These are phyloP conservation scores for Cynaeus angustus DNA, from an alignment of 2,888 invertebrate species.

Conservation along the genomic window DNA sequence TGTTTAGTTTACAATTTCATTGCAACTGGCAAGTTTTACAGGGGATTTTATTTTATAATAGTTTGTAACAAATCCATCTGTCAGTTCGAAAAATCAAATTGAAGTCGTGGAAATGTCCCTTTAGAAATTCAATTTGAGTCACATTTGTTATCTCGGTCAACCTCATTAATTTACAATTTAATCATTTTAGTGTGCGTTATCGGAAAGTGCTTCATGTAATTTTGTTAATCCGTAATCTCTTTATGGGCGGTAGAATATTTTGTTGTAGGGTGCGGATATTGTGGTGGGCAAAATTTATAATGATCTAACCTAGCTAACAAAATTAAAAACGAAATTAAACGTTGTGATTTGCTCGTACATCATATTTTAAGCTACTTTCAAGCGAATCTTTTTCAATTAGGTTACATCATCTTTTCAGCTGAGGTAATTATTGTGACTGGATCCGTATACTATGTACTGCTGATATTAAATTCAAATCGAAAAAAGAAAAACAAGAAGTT, in stretches of 20 bases:
- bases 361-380: slow-evolving; percentile 26
- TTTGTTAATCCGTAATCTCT: slow-evolving; percentile 48
- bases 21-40: neutral
- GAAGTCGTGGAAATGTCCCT: slow-evolving; percentile 21
- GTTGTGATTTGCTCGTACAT: neutral
- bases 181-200: slow-evolving; percentile 31
- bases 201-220: slow-evolving; percentile 32
- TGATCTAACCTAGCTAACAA: slow-evolving; percentile 11
- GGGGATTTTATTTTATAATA: neutral
- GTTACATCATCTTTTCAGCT: slow-evolving; percentile 22
- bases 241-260: slow-evolving; percentile 28
- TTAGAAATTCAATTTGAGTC: slow-evolving; percentile 36
- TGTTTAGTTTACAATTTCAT: neutral
- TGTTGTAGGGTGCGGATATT: slow-evolving; percentile 25
- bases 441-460: slow-evolving; percentile 33
- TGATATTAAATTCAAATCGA: slow-evolving; percentile 29
- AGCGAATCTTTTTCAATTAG: slow-evolving; percentile 28
- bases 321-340: slow-evolving; percentile 21
- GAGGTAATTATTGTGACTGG: slow-evolving; percentile 35
- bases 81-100: slow-evolving; percentile 12
- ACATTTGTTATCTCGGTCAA: slow-evolving; percentile 35
- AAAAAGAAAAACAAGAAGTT: slow-evolving; percentile 31
- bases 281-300: slow-evolving; percentile 27
- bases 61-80: slow-evolving; percentile 14
- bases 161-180: slow-evolving; percentile 37